Evolutionary conservation across 2,113 vertebrate genomes (phyloP), one percentile per base, ranked within the genome.

Genomic region (Rallus limicola): DNA sequence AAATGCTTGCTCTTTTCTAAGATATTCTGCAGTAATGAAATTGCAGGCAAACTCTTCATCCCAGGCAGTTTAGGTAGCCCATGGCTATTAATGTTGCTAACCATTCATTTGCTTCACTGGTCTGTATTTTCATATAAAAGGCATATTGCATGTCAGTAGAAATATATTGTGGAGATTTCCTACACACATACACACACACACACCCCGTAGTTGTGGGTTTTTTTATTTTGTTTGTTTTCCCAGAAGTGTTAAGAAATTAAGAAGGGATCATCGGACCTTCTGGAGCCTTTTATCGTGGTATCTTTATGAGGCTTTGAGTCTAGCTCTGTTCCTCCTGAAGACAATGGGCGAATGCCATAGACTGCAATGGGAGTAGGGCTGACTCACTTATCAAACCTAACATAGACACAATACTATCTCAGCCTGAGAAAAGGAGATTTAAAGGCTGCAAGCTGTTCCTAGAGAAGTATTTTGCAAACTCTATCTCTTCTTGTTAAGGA

Each of bases 401-500:
- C 0, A 0, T 77, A 77, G 87, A 60, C 76, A 90, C 36, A 87
- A 55, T 81, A 38, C 76, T 25, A 79, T 96, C 92, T 84, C 69
- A 64, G 55, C 31, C 21, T 93, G 55, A 82, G 55, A 71, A 95
- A 94, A 96, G 74, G 65, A 68, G 59, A 40, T 80, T 93, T 93
- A 68, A 86, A 82, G 79, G 52, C 46, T 95, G 67, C 85, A 93
- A 90, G 34, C 16, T 38, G 44, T 85, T 92, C 74, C 26, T 48
- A 62, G 88, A 92, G 75, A 95, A 92, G 92, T 92, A 11, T 88
- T 95, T 87, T 93, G 42, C 82, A 78, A 95, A 88, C 36, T 53
- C 1, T 78, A 56, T 94, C 88, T 93, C 81, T 70, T 96, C 93
- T 90, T 88, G 63, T 92, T 97, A 70, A 90, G 79, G 78, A 95